phyloP scores from a whole-genome alignment of 2,797 vertebrate species.

The Sebastes itinus region DNA sequence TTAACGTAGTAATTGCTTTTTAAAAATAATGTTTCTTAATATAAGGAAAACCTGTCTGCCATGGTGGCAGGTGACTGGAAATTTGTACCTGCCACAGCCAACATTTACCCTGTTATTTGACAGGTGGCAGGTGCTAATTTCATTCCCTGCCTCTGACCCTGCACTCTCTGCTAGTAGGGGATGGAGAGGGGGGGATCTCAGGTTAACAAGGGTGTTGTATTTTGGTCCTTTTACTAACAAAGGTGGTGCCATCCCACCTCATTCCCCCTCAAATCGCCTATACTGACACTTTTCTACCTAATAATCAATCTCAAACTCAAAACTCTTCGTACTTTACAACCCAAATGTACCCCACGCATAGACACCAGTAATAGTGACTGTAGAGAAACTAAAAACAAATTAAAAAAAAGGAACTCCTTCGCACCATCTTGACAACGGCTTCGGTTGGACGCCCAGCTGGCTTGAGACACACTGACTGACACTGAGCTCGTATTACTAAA shows the following conservation, averaged over 20 bases:
- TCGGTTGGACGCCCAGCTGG: background rate
- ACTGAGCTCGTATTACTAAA: background rate
- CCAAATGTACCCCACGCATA: background rate
- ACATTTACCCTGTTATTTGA: too few relatives aligned
- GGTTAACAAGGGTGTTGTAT: too few relatives aligned
- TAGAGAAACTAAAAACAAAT: conserved; percentile 9
- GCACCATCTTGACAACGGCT: background rate
- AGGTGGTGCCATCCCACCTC: fast-evolving
- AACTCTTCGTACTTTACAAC: background rate
- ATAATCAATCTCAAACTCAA: conserved; percentile 3
- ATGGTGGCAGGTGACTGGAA: too few relatives aligned
- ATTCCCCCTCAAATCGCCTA: too few relatives aligned
- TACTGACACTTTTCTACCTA: background rate
- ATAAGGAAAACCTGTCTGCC: too few relatives aligned
- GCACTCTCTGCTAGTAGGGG: too few relatives aligned
- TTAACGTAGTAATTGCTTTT: too few relatives aligned
- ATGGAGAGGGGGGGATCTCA: too few relatives aligned
- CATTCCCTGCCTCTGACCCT: too few relatives aligned
- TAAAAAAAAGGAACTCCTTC: conserved; percentile 6
- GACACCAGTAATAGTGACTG: background rate
- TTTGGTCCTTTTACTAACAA: too few relatives aligned
- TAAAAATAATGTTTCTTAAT: too few relatives aligned
- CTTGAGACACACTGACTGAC: background rate
- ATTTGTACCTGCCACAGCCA: fast-evolving
- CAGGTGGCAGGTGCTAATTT: too few relatives aligned